These are phyloP conservation scores for Philereme vetulata DNA, from an alignment of 2,888 invertebrate species.

Conservation along the genomic window DNA sequence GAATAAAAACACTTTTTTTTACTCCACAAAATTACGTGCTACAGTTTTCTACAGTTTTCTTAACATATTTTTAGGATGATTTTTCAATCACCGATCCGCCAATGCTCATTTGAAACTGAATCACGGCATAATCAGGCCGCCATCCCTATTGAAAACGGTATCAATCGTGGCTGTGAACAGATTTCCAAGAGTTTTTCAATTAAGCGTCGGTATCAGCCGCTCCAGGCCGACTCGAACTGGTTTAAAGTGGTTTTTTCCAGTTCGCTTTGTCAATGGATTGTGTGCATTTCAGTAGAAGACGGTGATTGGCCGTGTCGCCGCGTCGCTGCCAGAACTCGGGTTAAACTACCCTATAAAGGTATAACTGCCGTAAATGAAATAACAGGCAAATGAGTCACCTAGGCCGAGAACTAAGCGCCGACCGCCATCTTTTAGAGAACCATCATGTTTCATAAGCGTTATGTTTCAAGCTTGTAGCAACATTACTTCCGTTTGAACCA, in stretches of 20 bases:
- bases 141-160: neutral
- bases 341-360: too few species aligned
- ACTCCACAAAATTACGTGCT: too few species aligned
- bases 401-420: too few species aligned
- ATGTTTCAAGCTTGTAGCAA: too few species aligned
- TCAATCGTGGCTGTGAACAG: neutral
- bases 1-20: too few species aligned
- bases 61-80: neutral
- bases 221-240: conserved; percentile 8
- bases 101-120: neutral
- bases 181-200: conserved; percentile 22
- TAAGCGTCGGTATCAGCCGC: conserved; percentile 14
- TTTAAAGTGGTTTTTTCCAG: conserved; percentile 9
- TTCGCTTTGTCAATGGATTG: conserved; percentile 14
- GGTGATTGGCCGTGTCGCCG: conserved; percentile 10
- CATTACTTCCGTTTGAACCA: too few species aligned
- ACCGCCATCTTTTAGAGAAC: too few species aligned
- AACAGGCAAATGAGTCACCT: too few species aligned
- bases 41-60: neutral
- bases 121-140: neutral
- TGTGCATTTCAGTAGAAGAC: conserved; percentile 7
- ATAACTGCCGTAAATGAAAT: too few species aligned
- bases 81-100: neutral
- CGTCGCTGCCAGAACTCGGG: conserved; percentile 3
- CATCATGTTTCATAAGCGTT: too few species aligned